Conservation (phyloP, 2,113 vertebrate species). For the Cephalopholis sonnerati region DNA sequence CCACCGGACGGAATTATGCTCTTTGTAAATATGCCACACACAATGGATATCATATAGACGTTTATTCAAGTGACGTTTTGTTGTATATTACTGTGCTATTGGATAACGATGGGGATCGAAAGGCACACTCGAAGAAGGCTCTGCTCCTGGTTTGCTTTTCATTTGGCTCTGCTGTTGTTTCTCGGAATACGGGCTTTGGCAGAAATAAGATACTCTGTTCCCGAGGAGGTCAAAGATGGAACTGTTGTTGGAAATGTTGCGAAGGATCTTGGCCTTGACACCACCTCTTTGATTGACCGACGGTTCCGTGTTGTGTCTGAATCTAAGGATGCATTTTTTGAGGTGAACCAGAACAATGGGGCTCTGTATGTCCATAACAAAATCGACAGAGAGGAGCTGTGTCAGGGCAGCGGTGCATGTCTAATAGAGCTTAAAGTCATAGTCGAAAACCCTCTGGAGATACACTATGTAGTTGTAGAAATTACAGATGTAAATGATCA, state of each 20-base stretch:
- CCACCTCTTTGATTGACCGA: constrained; percentile 60
- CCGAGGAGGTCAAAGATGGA: constrained; percentile 81
- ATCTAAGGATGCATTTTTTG: constrained; percentile 76
- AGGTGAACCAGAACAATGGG: constrained; percentile 79
- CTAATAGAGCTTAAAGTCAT: constrained; percentile 71
- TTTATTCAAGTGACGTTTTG: rapidly evolving
- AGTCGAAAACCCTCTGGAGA: constrained; percentile 77
- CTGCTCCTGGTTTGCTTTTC: constrained; percentile 34
- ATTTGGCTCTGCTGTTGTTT: constrained; percentile 40
- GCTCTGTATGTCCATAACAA: constrained; percentile 76
- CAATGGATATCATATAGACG: rapidly evolving
- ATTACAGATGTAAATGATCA: constrained; percentile 81
- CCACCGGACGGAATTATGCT: no score
- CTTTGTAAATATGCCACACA: neutral
- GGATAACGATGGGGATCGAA: constrained; percentile 38
- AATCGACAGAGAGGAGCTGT: constrained; percentile 78
- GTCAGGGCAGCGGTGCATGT: constrained; percentile 64
- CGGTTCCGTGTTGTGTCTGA: constrained; percentile 74
- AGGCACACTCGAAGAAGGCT: constrained; percentile 20
- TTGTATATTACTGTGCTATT: neutral
- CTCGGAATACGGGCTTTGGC: constrained; percentile 36
- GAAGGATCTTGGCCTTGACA: constrained; percentile 79
- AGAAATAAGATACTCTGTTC: constrained; percentile 72
- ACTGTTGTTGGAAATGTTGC: constrained; percentile 81
- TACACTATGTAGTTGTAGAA: constrained; percentile 77